These are phyloP conservation scores for Podotricha telesiphe DNA, from an alignment of 2,888 invertebrate species.

Conservation along the genomic window DNA sequence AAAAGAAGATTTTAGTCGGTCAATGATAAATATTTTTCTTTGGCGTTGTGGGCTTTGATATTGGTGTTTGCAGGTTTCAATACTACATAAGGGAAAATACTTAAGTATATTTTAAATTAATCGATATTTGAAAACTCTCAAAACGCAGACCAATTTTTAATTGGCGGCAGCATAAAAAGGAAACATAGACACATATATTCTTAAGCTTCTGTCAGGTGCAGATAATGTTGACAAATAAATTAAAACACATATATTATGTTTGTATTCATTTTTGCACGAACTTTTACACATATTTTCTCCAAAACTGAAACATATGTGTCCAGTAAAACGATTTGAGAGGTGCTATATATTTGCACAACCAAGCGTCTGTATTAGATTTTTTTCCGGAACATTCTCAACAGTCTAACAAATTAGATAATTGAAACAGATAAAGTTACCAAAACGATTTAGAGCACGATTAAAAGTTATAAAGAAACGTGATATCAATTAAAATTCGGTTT, in stretches of 20 bases:
- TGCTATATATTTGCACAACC: neutral
- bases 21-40: neutral
- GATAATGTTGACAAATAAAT: too few species aligned
- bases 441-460: slow-evolving; percentile 38
- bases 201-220: too few species aligned
- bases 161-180: too few species aligned
- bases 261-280: neutral
- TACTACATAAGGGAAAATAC: too few species aligned
- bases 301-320: neutral
- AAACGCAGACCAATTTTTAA: too few species aligned
- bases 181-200: too few species aligned
- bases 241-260: neutral
- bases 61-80: neutral
- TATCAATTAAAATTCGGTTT: slow-evolving; percentile 33
- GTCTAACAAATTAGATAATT: slow-evolving; percentile 17
- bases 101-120: too few species aligned
- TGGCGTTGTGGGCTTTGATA: neutral
- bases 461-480: slow-evolving; percentile 33
- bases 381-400: slow-evolving; percentile 13
- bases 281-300: neutral
- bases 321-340: neutral
- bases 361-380: neutral
- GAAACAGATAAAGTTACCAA: slow-evolving; percentile 25
- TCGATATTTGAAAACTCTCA: too few species aligned
- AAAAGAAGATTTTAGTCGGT: neutral